A percentile compares a stretch with the other conserved stretches of the same genome.
These are phyloP conservation scores for Charaxes varanes DNA, from an alignment of 1,140 invertebrate genomes.

Conservation along the genomic window DNA sequence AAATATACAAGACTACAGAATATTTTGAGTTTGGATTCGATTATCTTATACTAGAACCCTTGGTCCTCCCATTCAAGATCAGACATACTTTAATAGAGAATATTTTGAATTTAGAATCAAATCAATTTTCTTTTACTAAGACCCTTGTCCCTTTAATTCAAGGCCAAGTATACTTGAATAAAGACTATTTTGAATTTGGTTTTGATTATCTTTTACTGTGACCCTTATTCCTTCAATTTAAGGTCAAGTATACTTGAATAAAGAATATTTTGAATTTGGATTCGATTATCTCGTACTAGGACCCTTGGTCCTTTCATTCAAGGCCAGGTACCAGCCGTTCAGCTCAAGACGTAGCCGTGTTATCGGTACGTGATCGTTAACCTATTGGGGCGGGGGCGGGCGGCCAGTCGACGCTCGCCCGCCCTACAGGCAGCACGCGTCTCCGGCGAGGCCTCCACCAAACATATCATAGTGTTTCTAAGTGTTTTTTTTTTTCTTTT, in stretches of 20 bases:
- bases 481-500: constrained; percentile 36
- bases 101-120: no score
- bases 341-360: constrained; percentile 14
- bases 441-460: constrained; percentile 27
- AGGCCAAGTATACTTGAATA: no score
- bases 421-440: constrained; percentile 38
- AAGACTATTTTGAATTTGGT: no score
- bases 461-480: constrained; percentile 31
- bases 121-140: no score
- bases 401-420: constrained; percentile 30
- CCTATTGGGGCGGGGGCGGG: constrained; percentile 32
- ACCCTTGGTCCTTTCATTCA: background rate
- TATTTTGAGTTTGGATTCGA: background rate
- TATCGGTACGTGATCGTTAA: constrained; percentile 57
- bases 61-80: background rate
- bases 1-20: no score
- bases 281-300: background rate
- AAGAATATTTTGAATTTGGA: background rate
- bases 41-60: background rate
- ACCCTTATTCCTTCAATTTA: no score
- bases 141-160: no score
- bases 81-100: no score
- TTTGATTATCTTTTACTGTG: no score
- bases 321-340: constrained; percentile 1
- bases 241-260: no score